Percentiles rank a stretch among this genome's conserved stretches.
phyloP scores from a whole-genome alignment of 92 coral and sea anemone genomes.

The Virgularia gustaviana region DNA sequence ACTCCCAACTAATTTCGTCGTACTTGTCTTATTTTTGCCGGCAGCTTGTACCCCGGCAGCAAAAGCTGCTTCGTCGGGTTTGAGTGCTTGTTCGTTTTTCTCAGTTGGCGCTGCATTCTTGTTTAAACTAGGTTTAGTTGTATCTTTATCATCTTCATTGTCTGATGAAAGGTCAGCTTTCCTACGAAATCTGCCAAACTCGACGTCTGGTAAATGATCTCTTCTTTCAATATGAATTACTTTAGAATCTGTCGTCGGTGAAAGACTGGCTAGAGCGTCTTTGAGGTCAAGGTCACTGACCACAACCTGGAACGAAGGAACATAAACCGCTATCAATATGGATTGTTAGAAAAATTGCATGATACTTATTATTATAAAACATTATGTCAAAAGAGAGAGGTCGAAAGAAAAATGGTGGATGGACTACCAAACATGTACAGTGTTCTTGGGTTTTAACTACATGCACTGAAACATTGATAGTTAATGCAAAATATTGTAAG shows the following conservation, averaged over 20 bases:
- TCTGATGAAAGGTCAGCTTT: background rate
- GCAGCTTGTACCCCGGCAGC: slow-evolving; percentile 77
- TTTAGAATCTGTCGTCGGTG: slow-evolving; percentile 56
- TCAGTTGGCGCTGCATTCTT: slow-evolving; percentile 23
- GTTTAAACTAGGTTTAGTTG: background rate
- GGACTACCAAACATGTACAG: no score
- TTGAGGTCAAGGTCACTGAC: slow-evolving; percentile 66
- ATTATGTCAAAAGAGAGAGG: no score
- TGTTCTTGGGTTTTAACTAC: no score
- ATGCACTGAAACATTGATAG: no score
- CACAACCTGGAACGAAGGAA: background rate
- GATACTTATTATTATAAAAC: no score
- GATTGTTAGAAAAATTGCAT: no score
- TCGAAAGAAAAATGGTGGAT: no score
- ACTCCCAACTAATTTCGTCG: slow-evolving; percentile 81
- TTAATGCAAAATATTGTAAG: no score
- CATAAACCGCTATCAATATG: no score
- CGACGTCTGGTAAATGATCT: slow-evolving; percentile 6
- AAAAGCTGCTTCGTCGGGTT: slow-evolving; percentile 88
- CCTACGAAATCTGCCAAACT: background rate
- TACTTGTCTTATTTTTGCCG: slow-evolving; percentile 52
- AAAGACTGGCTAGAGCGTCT: slow-evolving; percentile 91
- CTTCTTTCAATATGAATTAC: slow-evolving; percentile 20
- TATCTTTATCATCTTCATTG: background rate
- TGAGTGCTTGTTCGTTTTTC: slow-evolving; percentile 46